These are phyloP conservation scores for Heteractis magnifica DNA, from an alignment of 92 coral and sea anemone genomes.

Conservation along the genomic window DNA sequence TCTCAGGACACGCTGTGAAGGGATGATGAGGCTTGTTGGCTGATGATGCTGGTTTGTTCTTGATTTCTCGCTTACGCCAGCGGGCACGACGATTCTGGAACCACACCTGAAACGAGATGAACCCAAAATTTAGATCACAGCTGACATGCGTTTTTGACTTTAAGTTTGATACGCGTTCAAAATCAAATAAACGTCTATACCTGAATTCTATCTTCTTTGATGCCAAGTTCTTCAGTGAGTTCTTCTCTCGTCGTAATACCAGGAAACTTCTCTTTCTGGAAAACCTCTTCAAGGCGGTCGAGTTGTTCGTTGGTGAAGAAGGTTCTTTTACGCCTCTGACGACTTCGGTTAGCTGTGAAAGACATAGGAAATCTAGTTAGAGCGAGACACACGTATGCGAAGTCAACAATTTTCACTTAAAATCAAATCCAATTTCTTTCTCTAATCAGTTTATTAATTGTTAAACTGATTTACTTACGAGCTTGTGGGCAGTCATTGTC, in stretches of 20 bases:
- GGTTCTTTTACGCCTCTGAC: constrained; percentile 63
- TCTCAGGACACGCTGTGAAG: constrained; percentile 15
- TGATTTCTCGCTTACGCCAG: constrained; percentile 75
- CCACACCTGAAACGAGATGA: constrained; percentile 60
- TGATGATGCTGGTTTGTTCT: constrained; percentile 68
- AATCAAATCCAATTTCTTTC: not conserved
- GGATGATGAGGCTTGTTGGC: not conserved
- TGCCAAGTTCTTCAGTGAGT: constrained; percentile 56
- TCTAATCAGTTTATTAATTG: not conserved
- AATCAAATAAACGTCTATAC: constrained; percentile 4
- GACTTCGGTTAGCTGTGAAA: constrained; percentile 28
- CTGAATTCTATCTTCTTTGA: constrained; percentile 67
- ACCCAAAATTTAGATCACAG: not conserved
- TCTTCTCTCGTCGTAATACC: constrained; percentile 53
- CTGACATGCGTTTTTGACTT: not conserved
- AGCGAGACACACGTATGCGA: not conserved
- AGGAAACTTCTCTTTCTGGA: constrained; percentile 56
- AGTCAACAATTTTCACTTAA: not conserved
- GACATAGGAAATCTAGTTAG: not conserved
- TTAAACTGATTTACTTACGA: constrained; percentile 8
- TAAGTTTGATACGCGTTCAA: not conserved
- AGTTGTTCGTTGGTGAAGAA: constrained; percentile 59
- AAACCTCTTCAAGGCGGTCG: constrained; percentile 60
- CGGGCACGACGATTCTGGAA: constrained; percentile 85
- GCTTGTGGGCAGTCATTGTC: not conserved